Evolutionary conservation across 2,888 invertebrate species (phyloP).

Genomic region (Pyrgus malvae): DNA sequence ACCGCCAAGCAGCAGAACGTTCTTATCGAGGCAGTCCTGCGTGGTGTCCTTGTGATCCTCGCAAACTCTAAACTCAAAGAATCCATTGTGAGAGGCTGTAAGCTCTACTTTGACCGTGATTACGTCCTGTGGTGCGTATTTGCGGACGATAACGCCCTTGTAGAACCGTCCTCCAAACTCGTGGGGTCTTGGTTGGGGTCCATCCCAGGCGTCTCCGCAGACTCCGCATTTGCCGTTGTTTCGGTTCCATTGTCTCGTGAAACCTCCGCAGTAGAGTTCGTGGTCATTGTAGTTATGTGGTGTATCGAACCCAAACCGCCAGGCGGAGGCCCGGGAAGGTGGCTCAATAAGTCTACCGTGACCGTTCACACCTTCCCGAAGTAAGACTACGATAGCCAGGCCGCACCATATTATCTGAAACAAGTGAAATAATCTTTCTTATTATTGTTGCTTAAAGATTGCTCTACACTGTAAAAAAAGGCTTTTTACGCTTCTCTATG

Average conservation of each 20-base stretch:
- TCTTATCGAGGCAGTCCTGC: slow-evolving; percentile 89
- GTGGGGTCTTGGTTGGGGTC: slow-evolving; percentile 86
- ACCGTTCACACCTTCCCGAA: slow-evolving; percentile 66
- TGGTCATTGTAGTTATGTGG: slow-evolving; percentile 95
- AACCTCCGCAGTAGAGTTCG: slow-evolving; percentile 93
- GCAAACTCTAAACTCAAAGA: slow-evolving; percentile 92
- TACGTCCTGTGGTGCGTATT: slow-evolving; percentile 85
- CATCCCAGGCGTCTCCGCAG: slow-evolving; percentile 93
- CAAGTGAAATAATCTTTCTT: neutral
- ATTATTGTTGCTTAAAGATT: neutral
- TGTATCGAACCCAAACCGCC: slow-evolving; percentile 94
- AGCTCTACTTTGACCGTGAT: slow-evolving; percentile 90
- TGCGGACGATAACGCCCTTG: slow-evolving; percentile 90
- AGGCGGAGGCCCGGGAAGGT: slow-evolving; percentile 92
- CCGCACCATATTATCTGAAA: slow-evolving; percentile 69
- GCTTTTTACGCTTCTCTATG: too few relatives aligned
- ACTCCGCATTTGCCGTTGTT: slow-evolving; percentile 93
- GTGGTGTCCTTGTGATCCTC: slow-evolving; percentile 86
- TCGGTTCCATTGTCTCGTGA: slow-evolving; percentile 89
- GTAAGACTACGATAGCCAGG: slow-evolving; percentile 49
- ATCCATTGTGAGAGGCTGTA: slow-evolving; percentile 94
- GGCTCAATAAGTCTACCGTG: slow-evolving; percentile 92
- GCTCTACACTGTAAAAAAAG: too few relatives aligned
- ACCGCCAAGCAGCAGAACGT: slow-evolving; percentile 83
- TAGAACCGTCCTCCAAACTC: slow-evolving; percentile 93